These are phyloP conservation scores for Eulemur rufifrons DNA, from an alignment of 2,113 vertebrate species.

Conservation along the genomic window DNA sequence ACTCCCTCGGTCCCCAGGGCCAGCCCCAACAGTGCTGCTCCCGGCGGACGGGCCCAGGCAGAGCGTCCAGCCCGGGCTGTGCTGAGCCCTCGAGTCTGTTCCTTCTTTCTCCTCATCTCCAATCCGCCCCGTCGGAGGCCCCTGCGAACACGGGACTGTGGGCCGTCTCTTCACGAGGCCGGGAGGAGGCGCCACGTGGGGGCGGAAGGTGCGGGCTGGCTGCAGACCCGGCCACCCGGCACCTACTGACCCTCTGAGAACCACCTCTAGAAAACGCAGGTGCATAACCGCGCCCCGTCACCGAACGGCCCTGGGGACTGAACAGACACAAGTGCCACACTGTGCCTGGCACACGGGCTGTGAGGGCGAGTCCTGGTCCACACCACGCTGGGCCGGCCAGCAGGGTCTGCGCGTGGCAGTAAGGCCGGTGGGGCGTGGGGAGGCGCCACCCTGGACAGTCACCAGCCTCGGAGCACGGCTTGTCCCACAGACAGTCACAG, in stretches of 20 bases:
- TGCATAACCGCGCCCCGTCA: fast-evolving
- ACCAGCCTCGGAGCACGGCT: neutral
- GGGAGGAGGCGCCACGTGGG: neutral
- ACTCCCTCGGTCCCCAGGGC: fast-evolving
- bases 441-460: fast-evolving
- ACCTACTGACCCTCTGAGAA: neutral
- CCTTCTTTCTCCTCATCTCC: neutral
- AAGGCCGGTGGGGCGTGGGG: fast-evolving
- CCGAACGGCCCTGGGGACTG: fast-evolving
- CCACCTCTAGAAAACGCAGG: neutral
- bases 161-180: neutral
- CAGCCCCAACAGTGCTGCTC: neutral
- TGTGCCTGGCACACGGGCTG: fast-evolving
- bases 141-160: neutral
- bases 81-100: fast-evolving
- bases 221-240: neutral
- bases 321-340: too few species aligned
- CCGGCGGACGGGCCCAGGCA: neutral
- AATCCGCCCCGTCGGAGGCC: neutral
- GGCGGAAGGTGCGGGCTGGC: fast-evolving
- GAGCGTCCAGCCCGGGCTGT: fast-evolving
- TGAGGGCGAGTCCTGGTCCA: fast-evolving
- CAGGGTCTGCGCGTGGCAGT: fast-evolving
- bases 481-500: too few species aligned
- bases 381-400: fast-evolving